Evolutionary conservation across 1,140 invertebrate species (phyloP), one percentile per base, ranked within the genome.

Genomic region (Cotesia chilonis): DNA sequence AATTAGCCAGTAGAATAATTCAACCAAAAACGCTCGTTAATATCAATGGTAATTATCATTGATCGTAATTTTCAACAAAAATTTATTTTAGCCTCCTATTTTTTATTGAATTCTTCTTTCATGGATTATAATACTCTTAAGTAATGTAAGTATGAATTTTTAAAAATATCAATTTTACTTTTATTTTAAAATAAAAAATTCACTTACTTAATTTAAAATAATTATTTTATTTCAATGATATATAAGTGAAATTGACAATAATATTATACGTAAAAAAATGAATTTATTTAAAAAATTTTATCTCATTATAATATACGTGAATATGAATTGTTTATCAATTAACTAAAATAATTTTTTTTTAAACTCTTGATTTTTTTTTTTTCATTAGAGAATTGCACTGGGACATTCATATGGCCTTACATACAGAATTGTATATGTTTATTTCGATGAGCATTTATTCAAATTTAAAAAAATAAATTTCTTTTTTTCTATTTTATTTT

Each of bases 191-290:
- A 61, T 4, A 35, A 61, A 61, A 28, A 10, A 20, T 28, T 60
- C 17, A 20, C 20, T 28, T 28, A 12, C 28, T 28, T 12, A 17
- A 57, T 57, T 57, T 5, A 57, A 17, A 14, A 20, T 47, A 14
- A 52, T 66, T 66, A 52, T 66, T 52, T 66, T 66, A 66, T 66
- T 66, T 28, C 20, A 66, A 66, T 66, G n/a, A 66, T 17, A 66
- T 52, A 17, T 41, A 47, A 47, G 7, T 66, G 64, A 66, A 12
- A 66, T 66, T 14, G 14, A 51, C 47, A 52, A 66, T 66, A 20
- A 35, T 37, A 41, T 66, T 41, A n/a, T 66, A 66, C 64, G 64
- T 66, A 66, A 17, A 66, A 28, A 66, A 66, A 52, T 66, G 47
- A 52, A 41, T 66, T 41, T 66, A 52, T 51, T 9, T 47, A 66